Evolutionary conservation across 2,113 vertebrate genomes (phyloP), one percentile per base, ranked within the genome.

Genomic region (Haemorhous mexicanus): DNA sequence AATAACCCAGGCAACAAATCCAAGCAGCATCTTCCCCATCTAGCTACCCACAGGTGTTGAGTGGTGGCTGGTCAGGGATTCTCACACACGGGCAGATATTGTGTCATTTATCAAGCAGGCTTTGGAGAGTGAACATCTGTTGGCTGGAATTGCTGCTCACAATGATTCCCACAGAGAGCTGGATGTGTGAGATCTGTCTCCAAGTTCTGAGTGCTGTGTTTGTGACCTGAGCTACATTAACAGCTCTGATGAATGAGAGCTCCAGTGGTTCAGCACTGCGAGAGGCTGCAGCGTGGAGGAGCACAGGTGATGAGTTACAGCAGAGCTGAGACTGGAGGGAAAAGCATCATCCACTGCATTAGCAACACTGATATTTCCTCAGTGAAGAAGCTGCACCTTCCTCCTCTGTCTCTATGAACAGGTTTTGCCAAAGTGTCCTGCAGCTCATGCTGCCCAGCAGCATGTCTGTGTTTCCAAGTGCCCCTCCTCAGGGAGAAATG

Each of bases 221-320:
- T 87, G 80, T 92, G 93, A 92, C 91, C 96, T 7, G 21, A 74
- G 89, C 50, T 35, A 5, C 68, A 90, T 89, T 77, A 90, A 89
- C 92, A 81, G 90, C 52, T 75, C 80, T 81, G 92, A 90, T 63
- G 93, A 95, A 94, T 47, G 80, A 92, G 82, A 78, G 67, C 79
- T 86, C 80, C 80, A 63, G 78, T 1, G 1, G 82, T 1, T 89
- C 73, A 8, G 74, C 32, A 3, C 6, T 4, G 62, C 0, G 1
- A 72, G 79, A 61, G 6, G 4, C 68, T 4, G 69, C 8, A 22
- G 83, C 11, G 44, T 3, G 27, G 41, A 84, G 79, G 50, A 94
- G 69, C 61, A 14, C 27, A 46, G 58, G 74, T 21, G 37, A 95
- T 11, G 58, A 85, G 77, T 16, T 83, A 62, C 70, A 77, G 91